Conservation (phyloP, 2,888 invertebrate genomes). For the Amorpha juglandis region DNA sequence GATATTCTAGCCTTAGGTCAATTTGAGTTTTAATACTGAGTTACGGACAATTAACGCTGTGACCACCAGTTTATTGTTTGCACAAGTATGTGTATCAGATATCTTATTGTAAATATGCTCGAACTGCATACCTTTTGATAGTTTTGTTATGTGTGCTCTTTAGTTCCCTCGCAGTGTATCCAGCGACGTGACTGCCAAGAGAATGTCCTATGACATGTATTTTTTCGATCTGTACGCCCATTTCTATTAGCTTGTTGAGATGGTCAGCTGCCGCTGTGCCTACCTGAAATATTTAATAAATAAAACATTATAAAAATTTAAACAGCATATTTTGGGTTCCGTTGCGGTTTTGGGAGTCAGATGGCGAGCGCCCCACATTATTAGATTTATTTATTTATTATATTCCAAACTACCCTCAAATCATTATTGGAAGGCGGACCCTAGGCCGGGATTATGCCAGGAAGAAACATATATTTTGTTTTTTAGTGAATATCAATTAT, state of each 20-base stretch:
- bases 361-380: no score
- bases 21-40: no score
- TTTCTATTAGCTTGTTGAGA: slow-evolving; percentile 63
- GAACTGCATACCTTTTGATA: slow-evolving; percentile 64
- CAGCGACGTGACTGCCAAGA: slow-evolving; percentile 79
- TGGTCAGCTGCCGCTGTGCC: slow-evolving; percentile 71
- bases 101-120: neutral
- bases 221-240: slow-evolving; percentile 64
- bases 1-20: no score
- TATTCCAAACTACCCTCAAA: no score
- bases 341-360: no score
- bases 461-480: neutral
- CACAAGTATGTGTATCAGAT: no score
- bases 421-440: no score
- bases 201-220: slow-evolving; percentile 80
- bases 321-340: no score
- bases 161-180: slow-evolving; percentile 75
- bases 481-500: neutral
- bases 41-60: no score
- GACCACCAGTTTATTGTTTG: no score
- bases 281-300: slow-evolving; percentile 56
- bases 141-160: slow-evolving; percentile 68
- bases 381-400: no score
- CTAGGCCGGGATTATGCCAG: no score
- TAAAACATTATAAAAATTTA: neutral